Conservation (phyloP, 2,797 vertebrate genomes). For the Mus spretus region DNA sequence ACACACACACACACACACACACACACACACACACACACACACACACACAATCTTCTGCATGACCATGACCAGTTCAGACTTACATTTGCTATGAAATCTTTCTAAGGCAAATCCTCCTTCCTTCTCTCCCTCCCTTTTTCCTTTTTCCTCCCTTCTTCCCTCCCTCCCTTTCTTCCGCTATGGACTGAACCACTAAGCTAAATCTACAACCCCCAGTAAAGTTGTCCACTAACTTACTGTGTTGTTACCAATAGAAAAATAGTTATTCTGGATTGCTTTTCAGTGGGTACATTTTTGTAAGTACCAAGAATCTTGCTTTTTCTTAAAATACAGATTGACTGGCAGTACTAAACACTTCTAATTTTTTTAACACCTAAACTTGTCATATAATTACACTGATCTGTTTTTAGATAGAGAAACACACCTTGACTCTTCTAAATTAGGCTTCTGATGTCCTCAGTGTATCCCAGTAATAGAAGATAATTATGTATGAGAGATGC, state of each 20-base stretch:
- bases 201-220: background rate
- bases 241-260: background rate
- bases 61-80: background rate
- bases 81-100: background rate
- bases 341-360: conserved; percentile 47
- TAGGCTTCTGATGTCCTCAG: background rate
- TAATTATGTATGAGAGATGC: conserved; percentile 33
- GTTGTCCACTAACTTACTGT: background rate
- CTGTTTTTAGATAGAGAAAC: conserved; percentile 39
- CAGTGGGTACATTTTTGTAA: background rate
- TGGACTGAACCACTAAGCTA: background rate
- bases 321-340: conserved; percentile 4
- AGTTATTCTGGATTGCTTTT: conserved; percentile 41
- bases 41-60: background rate
- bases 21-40: too few relatives aligned
- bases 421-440: background rate
- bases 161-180: fast-evolving
- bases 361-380: conserved; percentile 47
- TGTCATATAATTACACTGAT: conserved; percentile 50
- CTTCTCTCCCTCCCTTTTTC: fast-evolving
- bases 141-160: too few relatives aligned
- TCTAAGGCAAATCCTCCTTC: background rate
- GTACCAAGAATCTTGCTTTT: conserved; percentile 34
- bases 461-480: background rate
- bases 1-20: too few relatives aligned